A percentile compares a stretch with the other conserved stretches of the same genome.
These are phyloP conservation scores for Pilophorus perplexus DNA, from an alignment of 2,888 invertebrate genomes.

Conservation along the genomic window DNA sequence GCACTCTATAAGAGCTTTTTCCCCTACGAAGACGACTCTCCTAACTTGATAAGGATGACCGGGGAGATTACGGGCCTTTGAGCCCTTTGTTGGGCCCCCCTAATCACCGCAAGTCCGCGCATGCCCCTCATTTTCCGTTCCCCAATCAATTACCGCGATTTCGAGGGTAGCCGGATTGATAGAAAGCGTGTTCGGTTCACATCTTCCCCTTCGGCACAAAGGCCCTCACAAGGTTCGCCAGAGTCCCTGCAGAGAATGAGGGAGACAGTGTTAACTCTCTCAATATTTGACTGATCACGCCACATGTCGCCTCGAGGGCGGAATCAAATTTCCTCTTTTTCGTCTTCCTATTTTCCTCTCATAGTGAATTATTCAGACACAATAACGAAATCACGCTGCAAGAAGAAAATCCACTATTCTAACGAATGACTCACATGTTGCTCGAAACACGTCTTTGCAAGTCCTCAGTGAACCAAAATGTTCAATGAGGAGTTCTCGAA, in stretches of 20 bases:
- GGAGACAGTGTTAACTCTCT: constrained; percentile 20
- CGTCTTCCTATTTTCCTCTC: constrained; percentile 6
- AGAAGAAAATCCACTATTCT: no score
- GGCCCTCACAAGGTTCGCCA: no score
- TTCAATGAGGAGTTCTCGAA: no score
- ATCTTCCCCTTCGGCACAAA: background rate
- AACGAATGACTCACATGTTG: no score
- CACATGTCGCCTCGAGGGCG: constrained; percentile 27
- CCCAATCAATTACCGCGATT: constrained; percentile 25
- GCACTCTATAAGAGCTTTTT: background rate
- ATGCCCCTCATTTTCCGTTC: background rate
- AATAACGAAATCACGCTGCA: background rate
- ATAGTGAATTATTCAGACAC: background rate
- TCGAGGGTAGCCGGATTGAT: background rate
- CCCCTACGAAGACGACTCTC: constrained; percentile 16
- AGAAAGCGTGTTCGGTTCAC: background rate
- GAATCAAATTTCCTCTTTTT: constrained; percentile 3
- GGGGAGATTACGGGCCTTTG: constrained; percentile 6
- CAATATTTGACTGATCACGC: constrained; percentile 34
- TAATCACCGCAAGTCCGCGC: constrained; percentile 13
- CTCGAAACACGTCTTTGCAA: no score
- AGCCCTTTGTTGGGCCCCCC: constrained; percentile 28
- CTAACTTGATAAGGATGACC: constrained; percentile 37
- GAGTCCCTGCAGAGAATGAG: no score
- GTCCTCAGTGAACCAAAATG: no score